These are phyloP conservation scores for Dendroctonus ponderosae DNA, from an alignment of 1,140 invertebrate species.

Conservation along the genomic window DNA sequence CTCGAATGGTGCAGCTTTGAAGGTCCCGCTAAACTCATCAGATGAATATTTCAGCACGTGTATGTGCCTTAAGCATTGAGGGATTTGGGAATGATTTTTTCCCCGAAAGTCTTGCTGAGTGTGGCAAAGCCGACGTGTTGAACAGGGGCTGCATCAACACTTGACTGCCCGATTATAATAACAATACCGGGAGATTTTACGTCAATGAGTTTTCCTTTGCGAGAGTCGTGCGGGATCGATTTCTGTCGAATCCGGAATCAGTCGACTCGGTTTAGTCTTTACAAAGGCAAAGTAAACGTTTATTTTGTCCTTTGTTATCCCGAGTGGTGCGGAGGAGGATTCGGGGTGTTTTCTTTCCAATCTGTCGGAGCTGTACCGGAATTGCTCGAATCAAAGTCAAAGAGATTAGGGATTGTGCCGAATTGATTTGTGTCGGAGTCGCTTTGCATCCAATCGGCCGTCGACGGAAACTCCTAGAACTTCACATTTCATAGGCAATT, in stretches of 20 bases:
- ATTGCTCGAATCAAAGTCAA: conserved; percentile 15
- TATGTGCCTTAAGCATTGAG: too few relatives aligned
- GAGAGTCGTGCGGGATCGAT: background rate
- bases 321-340: conserved; percentile 1
- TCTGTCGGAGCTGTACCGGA: conserved; percentile 3
- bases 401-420: conserved; percentile 12
- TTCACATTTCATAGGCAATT: background rate
- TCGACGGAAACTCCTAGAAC: background rate
- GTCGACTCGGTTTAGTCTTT: conserved; percentile 19
- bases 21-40: background rate
- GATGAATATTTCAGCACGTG: conserved; percentile 1
- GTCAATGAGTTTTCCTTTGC: too few relatives aligned
- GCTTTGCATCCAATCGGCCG: background rate
- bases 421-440: conserved; percentile 13
- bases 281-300: conserved; percentile 22
- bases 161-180: background rate
- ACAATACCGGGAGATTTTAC: too few relatives aligned
- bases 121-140: too few relatives aligned
- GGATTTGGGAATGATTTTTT: too few relatives aligned
- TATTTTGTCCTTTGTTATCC: conserved; percentile 24
- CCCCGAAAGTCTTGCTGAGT: too few relatives aligned
- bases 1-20: background rate
- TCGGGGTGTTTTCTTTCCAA: conserved; percentile 23
- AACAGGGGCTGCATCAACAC: too few relatives aligned
- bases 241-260: conserved; percentile 12